Percentiles rank a stretch among this genome's conserved stretches.
Evolutionary conservation across 2,113 vertebrate species (phyloP).

Genomic region (Neogobius melanostomus): DNA sequence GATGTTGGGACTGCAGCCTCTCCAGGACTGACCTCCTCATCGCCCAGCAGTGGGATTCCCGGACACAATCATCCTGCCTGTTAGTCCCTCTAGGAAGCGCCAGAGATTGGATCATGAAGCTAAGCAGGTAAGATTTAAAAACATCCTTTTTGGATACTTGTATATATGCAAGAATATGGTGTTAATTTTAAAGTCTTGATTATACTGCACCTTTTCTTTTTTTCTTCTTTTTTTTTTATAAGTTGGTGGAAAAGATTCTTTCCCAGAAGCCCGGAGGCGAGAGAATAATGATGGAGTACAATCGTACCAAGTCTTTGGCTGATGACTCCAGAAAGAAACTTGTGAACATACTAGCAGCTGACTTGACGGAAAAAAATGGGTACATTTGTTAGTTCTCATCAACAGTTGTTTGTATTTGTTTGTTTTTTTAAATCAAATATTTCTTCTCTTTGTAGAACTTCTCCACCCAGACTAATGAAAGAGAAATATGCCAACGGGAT

Average conservation of each 20-base stretch:
- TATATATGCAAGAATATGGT: background rate
- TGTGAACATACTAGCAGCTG: no score
- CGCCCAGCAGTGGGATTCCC: background rate
- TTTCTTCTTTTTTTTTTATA: slow-evolving; percentile 32
- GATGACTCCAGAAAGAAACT: no score
- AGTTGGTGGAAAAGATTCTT: no score
- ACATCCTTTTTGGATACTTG: background rate
- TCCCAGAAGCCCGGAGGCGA: slow-evolving; percentile 25
- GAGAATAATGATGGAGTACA: slow-evolving; percentile 25
- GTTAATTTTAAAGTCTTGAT: background rate
- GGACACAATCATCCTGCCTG: slow-evolving; percentile 1
- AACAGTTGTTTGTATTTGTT: slow-evolving; percentile 17
- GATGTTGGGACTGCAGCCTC: background rate
- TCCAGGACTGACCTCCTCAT: background rate
- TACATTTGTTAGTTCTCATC: no score
- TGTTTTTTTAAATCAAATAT: background rate
- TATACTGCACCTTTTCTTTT: background rate
- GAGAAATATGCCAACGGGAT: no score
- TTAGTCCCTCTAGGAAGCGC: background rate
- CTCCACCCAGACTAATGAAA: slow-evolving; percentile 36
- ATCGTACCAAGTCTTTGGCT: no score
- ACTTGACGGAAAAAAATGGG: no score
- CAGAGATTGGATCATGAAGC: background rate
- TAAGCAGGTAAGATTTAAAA: background rate
- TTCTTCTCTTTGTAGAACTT: slow-evolving; percentile 17